A percentile compares a stretch with the other conserved stretches of the same genome.
phyloP scores from a whole-genome alignment of 2,113 vertebrate species.

The Peromyscus leucopus region DNA sequence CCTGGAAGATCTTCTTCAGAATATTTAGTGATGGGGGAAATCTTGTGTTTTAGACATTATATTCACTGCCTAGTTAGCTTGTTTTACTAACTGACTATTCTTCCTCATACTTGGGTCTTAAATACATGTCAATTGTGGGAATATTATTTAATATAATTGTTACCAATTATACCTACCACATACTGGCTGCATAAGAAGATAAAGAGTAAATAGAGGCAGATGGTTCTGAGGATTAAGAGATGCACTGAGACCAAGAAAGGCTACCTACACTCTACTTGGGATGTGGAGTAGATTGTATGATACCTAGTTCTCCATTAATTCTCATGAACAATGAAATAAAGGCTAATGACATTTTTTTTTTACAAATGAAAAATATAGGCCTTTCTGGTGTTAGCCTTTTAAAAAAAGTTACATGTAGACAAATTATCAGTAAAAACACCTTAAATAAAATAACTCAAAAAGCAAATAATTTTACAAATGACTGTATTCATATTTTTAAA shows the following conservation, averaged over 20 bases:
- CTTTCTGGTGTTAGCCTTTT: slow-evolving; percentile 37
- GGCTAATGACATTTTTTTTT: not conserved
- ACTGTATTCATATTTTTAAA: not conserved
- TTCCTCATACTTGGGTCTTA: not conserved
- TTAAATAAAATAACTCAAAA: slow-evolving; percentile 37
- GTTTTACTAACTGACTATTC: not conserved
- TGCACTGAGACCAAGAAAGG: slow-evolving; percentile 1
- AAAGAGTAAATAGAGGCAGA: not conserved
- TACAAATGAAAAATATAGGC: not conserved
- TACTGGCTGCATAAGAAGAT: not conserved
- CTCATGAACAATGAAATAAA: slow-evolving; percentile 3
- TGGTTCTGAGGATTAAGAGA: not conserved
- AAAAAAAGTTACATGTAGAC: slow-evolving; percentile 14
- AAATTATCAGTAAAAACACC: not conserved
- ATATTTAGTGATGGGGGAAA: not conserved
- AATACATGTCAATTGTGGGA: not conserved
- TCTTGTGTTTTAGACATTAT: not conserved
- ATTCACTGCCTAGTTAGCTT: not conserved
- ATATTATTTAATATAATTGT: not conserved
- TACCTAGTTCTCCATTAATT: not conserved
- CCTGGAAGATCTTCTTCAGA: not conserved
- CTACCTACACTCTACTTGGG: not conserved
- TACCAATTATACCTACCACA: not conserved
- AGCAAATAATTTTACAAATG: slow-evolving; percentile 1
- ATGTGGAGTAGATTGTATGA: not conserved